phyloP scores from a whole-genome alignment of 2,888 invertebrate genomes.

The Flabesymbios commensalis region DNA sequence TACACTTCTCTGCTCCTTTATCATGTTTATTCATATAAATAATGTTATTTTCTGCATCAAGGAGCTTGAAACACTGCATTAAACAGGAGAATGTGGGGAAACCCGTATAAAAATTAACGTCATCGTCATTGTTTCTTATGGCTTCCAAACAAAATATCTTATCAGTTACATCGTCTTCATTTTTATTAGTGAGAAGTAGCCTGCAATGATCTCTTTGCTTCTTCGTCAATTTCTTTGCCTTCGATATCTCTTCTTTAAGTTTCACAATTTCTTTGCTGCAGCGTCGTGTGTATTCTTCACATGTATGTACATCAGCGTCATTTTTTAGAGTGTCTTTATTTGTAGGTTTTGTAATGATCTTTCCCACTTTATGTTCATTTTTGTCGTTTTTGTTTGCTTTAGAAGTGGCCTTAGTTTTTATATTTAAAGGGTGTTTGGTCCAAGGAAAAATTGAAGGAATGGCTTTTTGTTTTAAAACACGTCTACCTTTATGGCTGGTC shows the following conservation, averaged over 20 bases:
- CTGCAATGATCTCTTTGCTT: background rate
- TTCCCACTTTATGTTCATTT: too few relatives aligned
- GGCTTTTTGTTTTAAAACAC: background rate
- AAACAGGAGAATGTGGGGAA: background rate
- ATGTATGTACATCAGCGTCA: too few relatives aligned
- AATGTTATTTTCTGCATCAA: constrained; percentile 8
- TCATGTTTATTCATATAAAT: background rate
- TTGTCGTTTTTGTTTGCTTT: background rate
- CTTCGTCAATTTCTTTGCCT: background rate
- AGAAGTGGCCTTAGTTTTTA: background rate
- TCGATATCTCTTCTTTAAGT: background rate
- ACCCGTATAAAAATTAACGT: constrained; percentile 6
- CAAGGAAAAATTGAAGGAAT: background rate
- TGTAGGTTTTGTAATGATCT: too few relatives aligned
- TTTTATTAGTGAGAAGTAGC: background rate
- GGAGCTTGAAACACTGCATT: background rate
- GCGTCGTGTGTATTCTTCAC: too few relatives aligned
- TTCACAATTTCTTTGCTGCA: too few relatives aligned
- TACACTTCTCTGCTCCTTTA: background rate
- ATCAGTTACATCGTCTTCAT: background rate
- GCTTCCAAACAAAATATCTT: background rate
- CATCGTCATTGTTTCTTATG: background rate
- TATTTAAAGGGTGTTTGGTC: background rate
- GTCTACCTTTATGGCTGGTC: background rate
- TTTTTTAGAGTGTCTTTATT: background rate